Evolutionary conservation across 2,113 vertebrate genomes (phyloP).

Genomic region (Saguinus imperator): DNA sequence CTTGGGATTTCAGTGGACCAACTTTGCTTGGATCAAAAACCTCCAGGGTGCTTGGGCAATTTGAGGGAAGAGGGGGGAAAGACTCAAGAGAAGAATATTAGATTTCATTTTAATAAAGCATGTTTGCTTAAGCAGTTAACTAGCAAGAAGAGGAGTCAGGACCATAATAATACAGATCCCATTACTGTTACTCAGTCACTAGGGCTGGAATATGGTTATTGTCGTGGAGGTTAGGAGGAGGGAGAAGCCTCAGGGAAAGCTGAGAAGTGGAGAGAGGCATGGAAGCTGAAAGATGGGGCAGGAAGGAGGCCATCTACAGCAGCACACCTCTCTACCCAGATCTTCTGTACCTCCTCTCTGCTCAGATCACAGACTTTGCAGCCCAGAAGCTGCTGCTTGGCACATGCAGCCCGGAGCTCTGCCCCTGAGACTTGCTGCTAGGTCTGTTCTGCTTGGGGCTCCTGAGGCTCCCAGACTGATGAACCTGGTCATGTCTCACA

Average conservation of each 20-base stretch:
- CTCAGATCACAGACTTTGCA: background rate
- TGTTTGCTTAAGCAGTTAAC: background rate
- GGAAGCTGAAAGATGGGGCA: background rate
- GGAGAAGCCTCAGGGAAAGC: background rate
- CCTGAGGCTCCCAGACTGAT: background rate
- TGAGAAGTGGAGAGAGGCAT: background rate
- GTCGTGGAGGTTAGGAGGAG: background rate
- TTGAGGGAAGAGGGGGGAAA: background rate
- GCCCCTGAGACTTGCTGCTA: background rate
- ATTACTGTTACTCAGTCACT: background rate
- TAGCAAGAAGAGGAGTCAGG: background rate
- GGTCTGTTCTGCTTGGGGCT: background rate
- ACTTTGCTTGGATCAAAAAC: background rate
- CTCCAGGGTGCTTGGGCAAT: background rate
- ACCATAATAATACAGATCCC: fast-evolving
- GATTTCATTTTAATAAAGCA: background rate
- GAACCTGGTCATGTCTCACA: background rate
- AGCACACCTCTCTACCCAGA: background rate
- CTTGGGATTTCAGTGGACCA: too few species aligned
- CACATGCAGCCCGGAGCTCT: background rate
- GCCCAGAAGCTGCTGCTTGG: background rate
- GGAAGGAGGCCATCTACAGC: fast-evolving
- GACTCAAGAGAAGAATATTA: background rate
- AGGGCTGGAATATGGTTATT: background rate
- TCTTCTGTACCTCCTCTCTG: background rate